Percentiles rank a stretch among this genome's conserved stretches.
Evolutionary conservation across 2,113 vertebrate species (phyloP).

Genomic region (Corynorhinus townsendii): DNA sequence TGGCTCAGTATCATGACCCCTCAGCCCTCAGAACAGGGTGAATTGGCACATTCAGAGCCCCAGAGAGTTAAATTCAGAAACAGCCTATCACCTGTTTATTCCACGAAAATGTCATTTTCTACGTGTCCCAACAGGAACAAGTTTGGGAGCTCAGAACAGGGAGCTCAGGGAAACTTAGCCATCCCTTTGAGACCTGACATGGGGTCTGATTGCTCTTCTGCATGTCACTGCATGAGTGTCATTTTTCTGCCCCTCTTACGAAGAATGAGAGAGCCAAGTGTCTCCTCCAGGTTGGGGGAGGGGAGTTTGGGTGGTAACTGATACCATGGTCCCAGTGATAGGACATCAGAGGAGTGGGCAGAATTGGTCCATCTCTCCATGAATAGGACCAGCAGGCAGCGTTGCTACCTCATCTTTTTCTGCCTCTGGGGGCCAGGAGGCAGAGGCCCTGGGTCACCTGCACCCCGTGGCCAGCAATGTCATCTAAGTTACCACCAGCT

Average conservation of each 20-base stretch:
- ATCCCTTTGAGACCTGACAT: background rate
- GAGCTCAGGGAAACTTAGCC: background rate
- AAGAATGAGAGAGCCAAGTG: background rate
- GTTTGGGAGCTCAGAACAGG: background rate
- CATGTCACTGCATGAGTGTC: background rate
- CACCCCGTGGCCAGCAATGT: background rate
- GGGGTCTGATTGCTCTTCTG: background rate
- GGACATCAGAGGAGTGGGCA: background rate
- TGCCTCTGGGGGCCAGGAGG: background rate
- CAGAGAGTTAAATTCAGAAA: background rate
- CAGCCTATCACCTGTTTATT: background rate
- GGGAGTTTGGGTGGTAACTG: background rate
- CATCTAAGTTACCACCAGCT: conserved; percentile 45
- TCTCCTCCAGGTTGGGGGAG: background rate
- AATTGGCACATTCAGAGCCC: background rate
- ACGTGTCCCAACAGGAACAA: background rate
- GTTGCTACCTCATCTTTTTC: background rate
- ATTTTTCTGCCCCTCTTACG: background rate
- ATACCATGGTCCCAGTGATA: background rate
- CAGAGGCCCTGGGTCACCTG: background rate
- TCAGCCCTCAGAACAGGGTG: background rate
- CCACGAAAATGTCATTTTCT: background rate
- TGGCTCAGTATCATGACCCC: background rate
- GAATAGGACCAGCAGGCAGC: background rate
- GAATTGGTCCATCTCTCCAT: background rate